These are phyloP conservation scores for Botia kubotai DNA, from an alignment of 2,797 vertebrate species.

Conservation along the genomic window DNA sequence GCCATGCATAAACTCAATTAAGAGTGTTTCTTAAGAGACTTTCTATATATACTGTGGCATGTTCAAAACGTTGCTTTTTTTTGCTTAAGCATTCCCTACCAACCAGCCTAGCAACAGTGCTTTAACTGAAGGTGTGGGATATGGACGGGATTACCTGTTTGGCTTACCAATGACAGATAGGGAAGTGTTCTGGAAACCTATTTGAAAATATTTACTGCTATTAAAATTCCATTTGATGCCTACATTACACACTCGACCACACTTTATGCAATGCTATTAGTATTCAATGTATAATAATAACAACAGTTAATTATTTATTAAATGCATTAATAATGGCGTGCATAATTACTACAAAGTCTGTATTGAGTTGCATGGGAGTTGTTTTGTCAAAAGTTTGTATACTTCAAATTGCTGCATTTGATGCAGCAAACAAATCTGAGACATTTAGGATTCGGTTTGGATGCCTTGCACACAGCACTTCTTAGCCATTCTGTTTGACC, in stretches of 20 bases:
- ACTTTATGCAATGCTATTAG: background rate
- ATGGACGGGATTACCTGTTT: no score
- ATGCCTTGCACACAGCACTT: conserved; percentile 45
- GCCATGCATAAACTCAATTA: no score
- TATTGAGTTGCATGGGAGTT: background rate
- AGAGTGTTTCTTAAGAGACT: no score
- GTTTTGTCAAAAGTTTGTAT: conserved; percentile 1
- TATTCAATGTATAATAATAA: no score
- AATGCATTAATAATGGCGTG: background rate
- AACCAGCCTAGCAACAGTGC: no score
- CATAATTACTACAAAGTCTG: background rate
- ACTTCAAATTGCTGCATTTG: conserved; percentile 13
- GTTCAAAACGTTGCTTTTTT: no score
- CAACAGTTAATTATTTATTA: no score
- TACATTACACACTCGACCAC: background rate
- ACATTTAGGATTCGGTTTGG: conserved; percentile 42
- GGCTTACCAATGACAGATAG: no score
- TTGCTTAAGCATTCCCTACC: no score
- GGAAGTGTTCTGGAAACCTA: background rate
- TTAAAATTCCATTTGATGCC: background rate
- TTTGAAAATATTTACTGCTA: background rate
- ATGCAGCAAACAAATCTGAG: conserved; percentile 42
- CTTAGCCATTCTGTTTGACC: conserved; percentile 63
- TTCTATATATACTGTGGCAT: no score
- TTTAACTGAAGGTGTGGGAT: no score